Evolutionary conservation across 2,888 invertebrate species (phyloP), one percentile per base, ranked within the genome.

Genomic region (Mantis religiosa): DNA sequence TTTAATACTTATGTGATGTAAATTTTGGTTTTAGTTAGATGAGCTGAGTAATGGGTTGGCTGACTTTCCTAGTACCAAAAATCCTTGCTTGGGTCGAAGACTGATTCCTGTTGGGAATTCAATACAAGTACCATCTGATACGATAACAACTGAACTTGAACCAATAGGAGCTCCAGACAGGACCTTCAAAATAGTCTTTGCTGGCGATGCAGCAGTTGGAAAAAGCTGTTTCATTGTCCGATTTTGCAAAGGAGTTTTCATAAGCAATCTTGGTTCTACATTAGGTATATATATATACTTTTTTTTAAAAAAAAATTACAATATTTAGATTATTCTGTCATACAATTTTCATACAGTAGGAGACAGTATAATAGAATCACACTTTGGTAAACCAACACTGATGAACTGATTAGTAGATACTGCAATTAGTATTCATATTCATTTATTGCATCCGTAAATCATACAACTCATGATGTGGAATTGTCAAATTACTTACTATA

Each of bases 201-300:
- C 95, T 25, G 95, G 95, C 0, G 95, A 95, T 91, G 95, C 95
- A 0, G 94, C 95, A 3, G 95, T 95, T 1, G 95, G 95, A 12
- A 95, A 95, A 92, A 94, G 95, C 12, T 94, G 94, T 89, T 94
- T 95, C 91, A 95, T 95, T 88, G 93, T 94, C 92, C 92, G 95
- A 54, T 93, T 95, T 83, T 94, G 95, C 91, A 94, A 94, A 91
- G 94, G 94, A 25, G 93, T 93, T 88, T 95, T 95, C 91, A 93
- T 94, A 28, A 92, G 93, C 54, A 94, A 94, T 91, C 93, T 95
- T 84, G 94, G 94, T 90, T 94, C 95, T 6, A 95, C 95, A 0
- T 92, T 95, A 89, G 95, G 95, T 94, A 91, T 82, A n/a, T 28
- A 20, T 71, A 82, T 28, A 27, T n/a, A n/a, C n/a, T n/a, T n/a